A percentile compares a stretch with the other conserved stretches of the same genome.
These are phyloP conservation scores for Cardinalis cardinalis DNA, from an alignment of 2,113 vertebrate genomes.

Conservation along the genomic window DNA sequence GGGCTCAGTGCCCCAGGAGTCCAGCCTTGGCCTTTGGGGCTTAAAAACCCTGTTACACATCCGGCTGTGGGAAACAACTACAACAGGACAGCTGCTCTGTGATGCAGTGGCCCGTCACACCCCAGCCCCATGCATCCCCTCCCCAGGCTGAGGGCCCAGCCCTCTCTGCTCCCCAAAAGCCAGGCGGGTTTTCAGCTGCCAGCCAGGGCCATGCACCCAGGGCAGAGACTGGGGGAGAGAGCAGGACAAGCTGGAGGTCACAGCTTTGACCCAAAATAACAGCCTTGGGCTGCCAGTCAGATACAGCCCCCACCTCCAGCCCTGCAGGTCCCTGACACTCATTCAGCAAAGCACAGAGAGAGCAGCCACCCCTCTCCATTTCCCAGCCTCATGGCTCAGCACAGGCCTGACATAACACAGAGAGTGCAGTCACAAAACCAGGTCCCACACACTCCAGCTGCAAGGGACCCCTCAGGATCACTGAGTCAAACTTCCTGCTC, in stretches of 20 bases:
- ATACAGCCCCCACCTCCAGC: not conserved
- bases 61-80: not conserved
- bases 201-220: not conserved
- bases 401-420: rapidly evolving
- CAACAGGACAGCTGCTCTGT: not conserved
- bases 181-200: not conserved
- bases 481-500: not conserved
- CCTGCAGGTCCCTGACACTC: not conserved
- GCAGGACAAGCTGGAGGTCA: not conserved
- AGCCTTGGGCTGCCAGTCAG: not conserved
- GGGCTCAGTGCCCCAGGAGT: not conserved
- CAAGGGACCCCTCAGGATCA: not conserved
- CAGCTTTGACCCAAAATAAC: not conserved
- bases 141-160: not conserved
- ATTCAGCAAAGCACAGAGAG: not conserved
- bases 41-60: not conserved
- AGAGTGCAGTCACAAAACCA: rapidly evolving
- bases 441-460: not conserved
- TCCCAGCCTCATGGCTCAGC: not conserved
- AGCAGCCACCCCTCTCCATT: not conserved
- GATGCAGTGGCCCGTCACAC: not conserved
- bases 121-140: not conserved
- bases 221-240: not conserved
- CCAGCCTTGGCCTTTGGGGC: not conserved
- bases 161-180: rapidly evolving